Evolutionary conservation across 1,140 invertebrate genomes (phyloP), one percentile per base, ranked within the genome.

Genomic region (Agraylea sexmaculata): DNA sequence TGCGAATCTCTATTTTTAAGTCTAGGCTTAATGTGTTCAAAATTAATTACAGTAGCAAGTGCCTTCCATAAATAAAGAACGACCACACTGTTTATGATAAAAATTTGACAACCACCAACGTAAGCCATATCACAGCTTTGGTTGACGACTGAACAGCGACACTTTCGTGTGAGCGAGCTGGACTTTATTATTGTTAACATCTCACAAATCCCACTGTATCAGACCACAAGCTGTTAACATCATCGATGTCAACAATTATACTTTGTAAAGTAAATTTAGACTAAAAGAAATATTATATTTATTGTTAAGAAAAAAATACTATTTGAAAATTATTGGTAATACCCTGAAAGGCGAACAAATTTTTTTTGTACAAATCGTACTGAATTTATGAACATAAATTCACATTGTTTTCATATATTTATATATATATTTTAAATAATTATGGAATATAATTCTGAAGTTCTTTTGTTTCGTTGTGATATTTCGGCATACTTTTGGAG

Each of bases 11-110:
- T 50, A 50, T 50, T 37, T 46, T 43, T 50, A 50, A 46, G 47
- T 50, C 47, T 50, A 50, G 47, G 42, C 47, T 46, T 43, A 50
- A 50, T 46, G 37, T 46, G 38, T 50, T 46, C 37, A 50, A 49
- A 49, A 46, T 36, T 42, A 46, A 49, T 44, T 25, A 41, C 44
- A 50, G 44, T 50, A 42, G 47, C 31, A 49, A 50, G 47, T 50
- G 47, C 47, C 47, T 50, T 50, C 44, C 44, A 50, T 43, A 45
- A 49, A 43, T 46, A 8, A 25, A 25, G 7, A 25, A 25, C 42
- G 47, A 50, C 45, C 47, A 43, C 19, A 46, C 39, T 46, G 41
- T 50, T 43, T 42, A 40, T 41, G 41, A 42, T 42, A 43, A 36
- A 46, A 37, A 15, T 37, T 40, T 13, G 37, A 46, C 43, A 43